Conservation (phyloP, 2,888 invertebrate genomes). For the Coelopa pilipes region DNA sequence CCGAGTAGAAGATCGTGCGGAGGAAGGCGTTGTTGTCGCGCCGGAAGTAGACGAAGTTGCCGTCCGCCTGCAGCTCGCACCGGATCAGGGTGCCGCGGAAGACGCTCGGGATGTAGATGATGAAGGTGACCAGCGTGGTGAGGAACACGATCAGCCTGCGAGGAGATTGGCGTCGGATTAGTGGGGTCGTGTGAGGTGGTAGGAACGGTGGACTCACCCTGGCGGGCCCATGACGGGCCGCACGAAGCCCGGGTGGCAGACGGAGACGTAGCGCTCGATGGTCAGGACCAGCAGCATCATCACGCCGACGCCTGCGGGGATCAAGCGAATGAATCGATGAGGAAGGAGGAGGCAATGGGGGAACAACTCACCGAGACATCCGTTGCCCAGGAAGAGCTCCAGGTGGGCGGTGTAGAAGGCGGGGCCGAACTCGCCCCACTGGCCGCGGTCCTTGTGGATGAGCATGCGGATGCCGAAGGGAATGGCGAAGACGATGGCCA, state of each 20-base stretch:
- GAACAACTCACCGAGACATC: conserved; percentile 71
- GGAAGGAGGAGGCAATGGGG: neutral
- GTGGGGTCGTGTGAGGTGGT: no score
- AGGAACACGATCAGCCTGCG: conserved; percentile 71
- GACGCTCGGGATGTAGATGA: conserved; percentile 76
- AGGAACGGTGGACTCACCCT: conserved; percentile 60
- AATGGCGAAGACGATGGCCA: conserved; percentile 77
- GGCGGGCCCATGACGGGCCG: conserved; percentile 75
- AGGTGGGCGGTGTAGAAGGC: conserved; percentile 78
- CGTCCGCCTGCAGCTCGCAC: conserved; percentile 69
- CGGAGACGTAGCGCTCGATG: conserved; percentile 79
- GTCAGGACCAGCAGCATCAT: conserved; percentile 81
- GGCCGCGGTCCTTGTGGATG: conserved; percentile 74
- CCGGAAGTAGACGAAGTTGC: conserved; percentile 71
- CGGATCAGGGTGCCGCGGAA: conserved; percentile 73
- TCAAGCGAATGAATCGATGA: neutral
- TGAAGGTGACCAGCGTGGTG: conserved; percentile 74
- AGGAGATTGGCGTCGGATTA: neutral
- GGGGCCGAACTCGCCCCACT: conserved; percentile 73
- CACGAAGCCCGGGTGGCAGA: conserved; percentile 78
- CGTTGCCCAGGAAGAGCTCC: conserved; percentile 78
- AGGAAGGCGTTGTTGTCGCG: conserved; percentile 69
- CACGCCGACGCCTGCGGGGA: conserved; percentile 73
- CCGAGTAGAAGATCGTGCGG: conserved; percentile 69
- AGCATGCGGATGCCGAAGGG: conserved; percentile 76